Evolutionary conservation across 2,797 vertebrate genomes (phyloP).

Genomic region (Platalea minor): DNA sequence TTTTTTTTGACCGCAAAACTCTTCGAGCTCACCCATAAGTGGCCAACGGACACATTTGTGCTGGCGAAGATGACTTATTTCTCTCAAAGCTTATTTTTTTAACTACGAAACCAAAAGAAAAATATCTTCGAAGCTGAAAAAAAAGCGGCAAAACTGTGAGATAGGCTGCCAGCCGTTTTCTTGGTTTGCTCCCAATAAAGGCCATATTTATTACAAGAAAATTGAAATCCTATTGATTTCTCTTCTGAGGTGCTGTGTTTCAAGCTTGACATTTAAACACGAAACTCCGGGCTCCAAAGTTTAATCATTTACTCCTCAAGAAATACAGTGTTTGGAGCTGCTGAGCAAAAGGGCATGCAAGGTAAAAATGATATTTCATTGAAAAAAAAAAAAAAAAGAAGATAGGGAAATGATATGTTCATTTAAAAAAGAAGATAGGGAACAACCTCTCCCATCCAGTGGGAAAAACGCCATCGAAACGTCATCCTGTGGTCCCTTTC

Average conservation of each 20-base stretch:
- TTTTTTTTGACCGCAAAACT: background rate
- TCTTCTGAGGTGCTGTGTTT: constrained; percentile 42
- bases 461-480: background rate
- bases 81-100: background rate
- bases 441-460: background rate
- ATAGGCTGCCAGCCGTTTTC: background rate
- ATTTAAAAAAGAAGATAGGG: background rate
- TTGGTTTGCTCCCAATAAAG: constrained; percentile 59
- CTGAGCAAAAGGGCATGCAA: background rate
- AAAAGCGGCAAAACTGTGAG: background rate
- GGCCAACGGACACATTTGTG: background rate
- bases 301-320: constrained; percentile 57
- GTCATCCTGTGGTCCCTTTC: background rate
- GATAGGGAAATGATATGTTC: background rate
- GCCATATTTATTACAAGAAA: constrained; percentile 56
- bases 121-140: background rate
- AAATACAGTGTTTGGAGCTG: background rate
- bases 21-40: background rate
- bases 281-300: background rate
- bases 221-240: constrained; percentile 65
- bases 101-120: background rate
- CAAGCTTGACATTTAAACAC: constrained; percentile 68
- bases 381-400: background rate
- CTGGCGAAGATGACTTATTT: constrained; percentile 9
- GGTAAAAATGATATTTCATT: background rate